Base-by-base conservation (phyloP, 2,797 vertebrate genomes). In the Clarias laeviceps region DNA sequence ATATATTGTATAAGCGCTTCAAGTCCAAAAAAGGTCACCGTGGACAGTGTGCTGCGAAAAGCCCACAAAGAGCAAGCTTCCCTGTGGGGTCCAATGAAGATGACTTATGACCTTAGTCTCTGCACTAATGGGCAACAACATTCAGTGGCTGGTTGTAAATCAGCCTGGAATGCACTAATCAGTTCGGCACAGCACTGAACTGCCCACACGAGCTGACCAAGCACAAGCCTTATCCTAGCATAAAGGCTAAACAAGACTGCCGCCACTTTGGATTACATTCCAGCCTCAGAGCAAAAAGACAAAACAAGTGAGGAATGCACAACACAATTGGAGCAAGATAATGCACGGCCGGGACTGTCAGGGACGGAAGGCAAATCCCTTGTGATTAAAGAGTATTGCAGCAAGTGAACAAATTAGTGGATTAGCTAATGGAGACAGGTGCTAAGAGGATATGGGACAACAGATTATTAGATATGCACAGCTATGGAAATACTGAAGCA, bases 1-100 rank as follows among this genome's bases (percentile, higher is more conserved):
- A 94, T 93, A 93, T 88, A 88, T 76, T 87, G 0, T 95, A 95
- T 94, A 95, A 95, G 87, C 77, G 62, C n/a, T 88, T 37, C 12
- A 1, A 4, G 59, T 80, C 84, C 86, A 50, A n/a, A 91, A 40
- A 91, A 83, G 90, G 90, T 91, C 88, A 85, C 9, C 68, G 76
- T 29, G 65, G 40, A 82, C 40, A 80, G 82, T 37, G 72, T 84
- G 84, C 65, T n/a, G n/a, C 86, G 68, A 68, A 88, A 84, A 24
- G 70, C 45, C 77, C 80, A 82, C 78, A 83, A 88, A 76, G 87
- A 65, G 80, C 78, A 87, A 76, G 18, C 69, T 65, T 82, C 50
- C 92, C 80, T 94, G 94, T 87, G 89, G 87, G 94, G 94, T 94
- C 88, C 65, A 80, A 83, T 70, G 27, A 82, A 86, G 79, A 88